Percentiles rank a stretch among this genome's conserved stretches.
Conservation (phyloP, 2,797 vertebrate genomes). For the Enteromius paludinosus region DNA sequence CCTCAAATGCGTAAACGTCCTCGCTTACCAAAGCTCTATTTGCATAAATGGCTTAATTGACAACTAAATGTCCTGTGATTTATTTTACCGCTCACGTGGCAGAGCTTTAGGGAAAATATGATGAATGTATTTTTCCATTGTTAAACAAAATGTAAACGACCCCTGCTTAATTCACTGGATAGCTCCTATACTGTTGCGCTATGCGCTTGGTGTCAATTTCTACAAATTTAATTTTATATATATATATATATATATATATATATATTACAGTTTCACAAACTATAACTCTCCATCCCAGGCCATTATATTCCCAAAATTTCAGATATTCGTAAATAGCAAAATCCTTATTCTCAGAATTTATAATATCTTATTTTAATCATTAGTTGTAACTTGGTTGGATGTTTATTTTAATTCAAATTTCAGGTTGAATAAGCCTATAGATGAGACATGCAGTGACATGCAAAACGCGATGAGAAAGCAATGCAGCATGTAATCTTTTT, state of each 20-base stretch:
- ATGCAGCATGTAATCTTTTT: not conserved
- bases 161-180: not conserved
- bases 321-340: not conserved
- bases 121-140: conserved; percentile 44
- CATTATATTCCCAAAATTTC: not conserved
- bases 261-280: no score
- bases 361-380: not conserved
- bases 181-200: not conserved
- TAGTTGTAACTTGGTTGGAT: not conserved
- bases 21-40: conserved; percentile 81
- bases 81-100: conserved; percentile 86
- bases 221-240: no score
- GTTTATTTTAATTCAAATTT: not conserved
- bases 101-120: conserved; percentile 58
- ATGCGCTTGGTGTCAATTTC: not conserved
- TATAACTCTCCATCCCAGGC: not conserved
- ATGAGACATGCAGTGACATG: not conserved
- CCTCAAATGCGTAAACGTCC: conserved; percentile 48
- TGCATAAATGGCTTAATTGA: conserved; percentile 88
- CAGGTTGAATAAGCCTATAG: not conserved
- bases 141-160: not conserved
- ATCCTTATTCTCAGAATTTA: not conserved
- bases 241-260: no score
- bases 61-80: conserved; percentile 86
- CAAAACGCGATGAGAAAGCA: not conserved